A percentile compares a stretch with the other conserved stretches of the same genome.
These are phyloP conservation scores for Pithys albifrons DNA, from an alignment of 2,113 vertebrate species.

Conservation along the genomic window DNA sequence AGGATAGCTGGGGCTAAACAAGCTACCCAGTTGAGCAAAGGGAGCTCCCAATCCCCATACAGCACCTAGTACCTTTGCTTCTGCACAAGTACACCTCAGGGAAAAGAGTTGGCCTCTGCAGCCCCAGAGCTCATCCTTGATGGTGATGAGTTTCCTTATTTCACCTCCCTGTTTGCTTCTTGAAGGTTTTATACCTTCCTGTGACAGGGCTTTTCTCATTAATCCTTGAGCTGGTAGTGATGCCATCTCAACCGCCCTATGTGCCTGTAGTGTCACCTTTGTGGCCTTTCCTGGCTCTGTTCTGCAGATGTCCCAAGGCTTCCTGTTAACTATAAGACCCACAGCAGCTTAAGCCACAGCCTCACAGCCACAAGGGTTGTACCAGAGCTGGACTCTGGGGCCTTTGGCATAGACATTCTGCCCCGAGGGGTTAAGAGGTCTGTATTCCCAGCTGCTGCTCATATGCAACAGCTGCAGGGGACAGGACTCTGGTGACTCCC, in stretches of 20 bases:
- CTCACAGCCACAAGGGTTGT: rapidly evolving
- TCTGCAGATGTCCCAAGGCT: background rate
- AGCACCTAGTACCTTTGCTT: background rate
- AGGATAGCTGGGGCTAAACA: background rate
- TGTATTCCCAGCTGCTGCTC: background rate
- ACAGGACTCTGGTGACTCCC: background rate
- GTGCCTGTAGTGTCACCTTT: background rate
- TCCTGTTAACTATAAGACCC: background rate
- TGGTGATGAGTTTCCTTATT: background rate
- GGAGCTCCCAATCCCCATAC: background rate
- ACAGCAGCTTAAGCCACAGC: background rate
- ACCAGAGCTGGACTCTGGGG: background rate
- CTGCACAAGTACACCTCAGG: background rate
- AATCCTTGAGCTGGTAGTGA: background rate
- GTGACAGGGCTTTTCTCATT: background rate
- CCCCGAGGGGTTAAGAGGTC: rapidly evolving
- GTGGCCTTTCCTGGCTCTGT: background rate
- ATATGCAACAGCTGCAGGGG: background rate
- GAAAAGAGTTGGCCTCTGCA: background rate
- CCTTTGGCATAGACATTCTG: rapidly evolving
- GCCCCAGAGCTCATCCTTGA: background rate
- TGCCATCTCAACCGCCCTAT: background rate
- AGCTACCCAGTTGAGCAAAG: background rate
- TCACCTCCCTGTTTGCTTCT: background rate
- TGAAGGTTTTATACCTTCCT: background rate